phyloP scores from a whole-genome alignment of 2,113 vertebrate genomes.

The Camelus dromedarius region DNA sequence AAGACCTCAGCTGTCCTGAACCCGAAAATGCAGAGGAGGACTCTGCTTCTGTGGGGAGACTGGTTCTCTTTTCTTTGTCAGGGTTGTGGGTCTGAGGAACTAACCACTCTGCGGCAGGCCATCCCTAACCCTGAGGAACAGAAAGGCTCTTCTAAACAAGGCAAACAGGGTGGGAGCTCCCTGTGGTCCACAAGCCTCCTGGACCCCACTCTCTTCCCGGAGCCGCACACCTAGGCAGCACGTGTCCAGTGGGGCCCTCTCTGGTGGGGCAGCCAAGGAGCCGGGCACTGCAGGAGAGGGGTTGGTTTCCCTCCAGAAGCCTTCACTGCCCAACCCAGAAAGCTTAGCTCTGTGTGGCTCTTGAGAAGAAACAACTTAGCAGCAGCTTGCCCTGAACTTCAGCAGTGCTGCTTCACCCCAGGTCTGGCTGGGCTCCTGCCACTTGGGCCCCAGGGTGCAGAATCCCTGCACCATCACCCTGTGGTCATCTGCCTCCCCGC shows the following conservation, averaged over 20 bases:
- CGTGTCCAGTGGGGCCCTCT: neutral
- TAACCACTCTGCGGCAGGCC: neutral
- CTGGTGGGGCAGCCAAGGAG: neutral
- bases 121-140: neutral
- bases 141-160: rapidly evolving
- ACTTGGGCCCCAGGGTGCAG: neutral
- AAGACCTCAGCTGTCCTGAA: neutral
- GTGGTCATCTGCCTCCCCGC: neutral
- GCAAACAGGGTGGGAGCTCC: neutral
- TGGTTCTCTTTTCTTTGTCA: neutral
- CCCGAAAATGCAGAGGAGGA: neutral
- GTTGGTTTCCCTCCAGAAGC: neutral
- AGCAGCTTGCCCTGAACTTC: neutral
- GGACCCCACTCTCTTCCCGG: neutral
- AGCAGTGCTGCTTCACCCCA: rapidly evolving
- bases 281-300: neutral
- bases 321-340: neutral
- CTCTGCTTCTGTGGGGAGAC: neutral
- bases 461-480: neutral
- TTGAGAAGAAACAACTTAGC: neutral
- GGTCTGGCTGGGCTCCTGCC: neutral
- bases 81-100: neutral
- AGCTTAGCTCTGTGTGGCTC: no score
- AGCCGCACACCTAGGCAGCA: rapidly evolving
- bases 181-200: neutral